phyloP scores from a whole-genome alignment of 92 coral and sea anemone species.

The Parazoanthus atlanticus region DNA sequence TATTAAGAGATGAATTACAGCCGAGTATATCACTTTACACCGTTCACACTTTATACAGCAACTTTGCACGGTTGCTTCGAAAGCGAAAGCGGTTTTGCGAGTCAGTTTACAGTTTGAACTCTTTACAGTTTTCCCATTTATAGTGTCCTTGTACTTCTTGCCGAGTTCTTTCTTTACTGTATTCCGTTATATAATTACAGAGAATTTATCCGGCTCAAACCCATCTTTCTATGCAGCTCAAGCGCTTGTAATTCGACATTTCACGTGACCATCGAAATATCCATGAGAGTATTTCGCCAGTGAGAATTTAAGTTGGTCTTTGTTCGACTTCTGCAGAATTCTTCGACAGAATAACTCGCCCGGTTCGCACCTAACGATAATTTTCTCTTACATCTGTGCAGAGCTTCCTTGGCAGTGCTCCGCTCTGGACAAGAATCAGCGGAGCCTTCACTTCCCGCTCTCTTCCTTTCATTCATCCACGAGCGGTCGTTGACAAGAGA shows the following conservation, averaged over 20 bases:
- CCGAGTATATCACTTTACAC: not conserved
- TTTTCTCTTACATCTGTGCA: constrained; percentile 69
- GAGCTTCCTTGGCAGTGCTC: constrained; percentile 57
- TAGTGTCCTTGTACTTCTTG: too few relatives aligned
- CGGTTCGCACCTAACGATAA: constrained; percentile 52
- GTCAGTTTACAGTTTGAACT: not conserved
- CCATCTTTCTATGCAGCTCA: too few relatives aligned
- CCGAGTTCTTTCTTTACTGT: too few relatives aligned
- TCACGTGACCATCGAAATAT: constrained; percentile 27
- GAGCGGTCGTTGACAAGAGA: constrained; percentile 67
- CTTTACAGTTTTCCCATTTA: not conserved
- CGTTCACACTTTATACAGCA: not conserved
- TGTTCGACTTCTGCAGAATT: constrained; percentile 17
- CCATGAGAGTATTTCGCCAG: constrained; percentile 42
- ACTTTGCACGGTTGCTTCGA: not conserved
- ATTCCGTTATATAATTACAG: not conserved
- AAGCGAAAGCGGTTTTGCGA: not conserved
- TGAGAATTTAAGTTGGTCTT: constrained; percentile 12
- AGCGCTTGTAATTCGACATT: not conserved
- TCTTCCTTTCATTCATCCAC: constrained; percentile 58
- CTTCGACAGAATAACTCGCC: constrained; percentile 30
- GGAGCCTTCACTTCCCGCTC: constrained; percentile 18
- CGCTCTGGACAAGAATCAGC: constrained; percentile 21
- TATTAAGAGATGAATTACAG: not conserved
- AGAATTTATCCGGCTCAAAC: not conserved